Conservation (phyloP, 2,888 invertebrate genomes). For the Lasioglossum marginatum region DNA sequence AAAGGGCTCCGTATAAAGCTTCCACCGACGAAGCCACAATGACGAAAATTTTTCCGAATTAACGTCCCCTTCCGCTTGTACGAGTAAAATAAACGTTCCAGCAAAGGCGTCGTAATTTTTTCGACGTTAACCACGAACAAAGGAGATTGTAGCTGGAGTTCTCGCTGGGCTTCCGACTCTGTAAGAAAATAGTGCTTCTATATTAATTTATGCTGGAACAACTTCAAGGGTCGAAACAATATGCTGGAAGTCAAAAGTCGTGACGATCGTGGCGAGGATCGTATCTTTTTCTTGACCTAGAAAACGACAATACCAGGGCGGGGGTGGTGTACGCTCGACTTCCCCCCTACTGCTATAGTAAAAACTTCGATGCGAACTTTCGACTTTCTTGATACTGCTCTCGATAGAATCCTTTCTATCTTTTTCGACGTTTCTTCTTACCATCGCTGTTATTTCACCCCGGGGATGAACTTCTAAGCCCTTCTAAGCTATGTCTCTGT, state of each 20-base stretch:
- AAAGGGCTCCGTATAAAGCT: background rate
- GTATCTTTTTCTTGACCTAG: constrained; percentile 49
- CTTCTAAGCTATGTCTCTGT: constrained; percentile 22
- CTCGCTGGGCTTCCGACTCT: constrained; percentile 14
- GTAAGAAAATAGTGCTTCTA: constrained; percentile 44
- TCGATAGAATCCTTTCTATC: constrained; percentile 61
- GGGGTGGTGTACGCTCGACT: constrained; percentile 44
- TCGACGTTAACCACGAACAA: background rate
- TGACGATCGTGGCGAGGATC: constrained; percentile 41
- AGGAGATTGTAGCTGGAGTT: background rate
- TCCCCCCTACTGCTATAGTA: constrained; percentile 56
- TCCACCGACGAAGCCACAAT: background rate
- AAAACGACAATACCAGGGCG: constrained; percentile 56
- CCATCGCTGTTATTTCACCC: constrained; percentile 62
- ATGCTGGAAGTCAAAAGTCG: constrained; percentile 73
- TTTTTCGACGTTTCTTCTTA: constrained; percentile 53
- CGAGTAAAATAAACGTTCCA: background rate
- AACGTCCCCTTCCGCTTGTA: background rate
- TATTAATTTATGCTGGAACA: constrained; percentile 62
- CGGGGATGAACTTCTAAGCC: constrained; percentile 65
- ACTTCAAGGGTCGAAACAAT: constrained; percentile 73
- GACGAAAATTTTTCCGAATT: background rate
- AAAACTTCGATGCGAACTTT: constrained; percentile 73
- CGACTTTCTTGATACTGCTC: constrained; percentile 56
- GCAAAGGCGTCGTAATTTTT: background rate